Base-by-base conservation (phyloP, 2,888 invertebrate species). In the Molorchus minor region DNA sequence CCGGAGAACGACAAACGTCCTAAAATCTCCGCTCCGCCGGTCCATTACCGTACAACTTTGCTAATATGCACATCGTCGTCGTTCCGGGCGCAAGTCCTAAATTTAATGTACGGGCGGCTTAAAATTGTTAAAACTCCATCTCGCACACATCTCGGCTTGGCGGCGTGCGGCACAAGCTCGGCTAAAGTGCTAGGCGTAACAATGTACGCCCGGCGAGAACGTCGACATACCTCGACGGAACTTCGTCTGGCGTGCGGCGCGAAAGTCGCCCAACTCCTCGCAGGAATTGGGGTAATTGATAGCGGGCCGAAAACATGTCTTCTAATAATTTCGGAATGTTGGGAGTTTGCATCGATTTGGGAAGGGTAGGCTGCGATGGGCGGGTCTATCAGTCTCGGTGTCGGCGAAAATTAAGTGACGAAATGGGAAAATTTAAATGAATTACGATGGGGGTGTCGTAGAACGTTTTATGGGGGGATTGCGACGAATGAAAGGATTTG, bases 61-160 rank as follows among this genome's bases (percentile, higher is more conserved):
- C 52, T 52, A 52, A 52, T 52, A 52, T 52, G 52, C 52, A 52
- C 30, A 41, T 52, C 41, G 10, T 52, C 41, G 52, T 52, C 41
- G 10, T 52, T 52, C 13, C 19, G 29, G 30, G 30, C 19, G 40
- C 40, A 40, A n/a, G 8, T 40, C 52, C 19, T 29, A 41, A 52
- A 52, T 52, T 40, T 36, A 52, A 17, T n/a, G n/a, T n/a, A n/a
- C n/a, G n/a, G 30, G 12, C 40, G 40, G 52, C 52, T 52, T 52
- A 52, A 40, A 40, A 52, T 52, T 52, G n/a, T 52, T 52, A 52
- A 52, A 52, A 52, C 52, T 52, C 41, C 41, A 21, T 52, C 52
- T 30, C 52, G 30, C n/a, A n/a, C n/a, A n/a, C 30, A 41, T 52
- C 52, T 52, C 21, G 49, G 4, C 52, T 52, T 38, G 49, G 4